A percentile compares a stretch with the other conserved stretches of the same genome.
Evolutionary conservation across 2,113 vertebrate genomes (phyloP).

Genomic region (Thryonomys swinderianus): DNA sequence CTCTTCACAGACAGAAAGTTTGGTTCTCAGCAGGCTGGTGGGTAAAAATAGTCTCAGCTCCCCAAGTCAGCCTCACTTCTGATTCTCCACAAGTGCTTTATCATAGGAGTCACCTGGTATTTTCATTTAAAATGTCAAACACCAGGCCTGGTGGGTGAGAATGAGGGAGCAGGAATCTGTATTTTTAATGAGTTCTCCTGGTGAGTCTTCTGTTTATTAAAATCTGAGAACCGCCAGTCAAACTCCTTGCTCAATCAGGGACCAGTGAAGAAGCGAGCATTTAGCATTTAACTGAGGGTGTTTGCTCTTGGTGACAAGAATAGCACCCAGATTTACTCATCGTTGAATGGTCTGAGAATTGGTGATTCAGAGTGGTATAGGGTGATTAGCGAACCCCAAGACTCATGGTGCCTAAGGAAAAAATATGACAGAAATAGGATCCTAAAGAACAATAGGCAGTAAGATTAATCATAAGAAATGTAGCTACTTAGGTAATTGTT

Average conservation of each 20-base stretch:
- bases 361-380: background rate
- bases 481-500: background rate
- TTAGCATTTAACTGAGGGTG: background rate
- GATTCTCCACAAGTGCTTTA: background rate
- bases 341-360: background rate
- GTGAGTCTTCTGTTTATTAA: background rate
- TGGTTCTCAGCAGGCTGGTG: background rate
- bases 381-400: background rate
- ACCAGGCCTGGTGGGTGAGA: background rate
- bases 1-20: background rate
- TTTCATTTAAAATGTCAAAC: conserved; percentile 28
- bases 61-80: background rate
- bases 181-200: background rate
- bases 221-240: background rate
- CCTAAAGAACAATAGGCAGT: conserved; percentile 3
- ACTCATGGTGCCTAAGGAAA: background rate
- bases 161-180: background rate
- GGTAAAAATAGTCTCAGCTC: conserved; percentile 13
- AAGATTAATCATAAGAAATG: conserved; percentile 44
- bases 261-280: background rate
- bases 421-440: conserved; percentile 4
- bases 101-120: background rate
- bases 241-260: background rate
- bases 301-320: background rate
- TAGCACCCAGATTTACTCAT: background rate